Base-by-base conservation (phyloP, 2,888 invertebrate species). In the Pristionchus japonicus region DNA sequence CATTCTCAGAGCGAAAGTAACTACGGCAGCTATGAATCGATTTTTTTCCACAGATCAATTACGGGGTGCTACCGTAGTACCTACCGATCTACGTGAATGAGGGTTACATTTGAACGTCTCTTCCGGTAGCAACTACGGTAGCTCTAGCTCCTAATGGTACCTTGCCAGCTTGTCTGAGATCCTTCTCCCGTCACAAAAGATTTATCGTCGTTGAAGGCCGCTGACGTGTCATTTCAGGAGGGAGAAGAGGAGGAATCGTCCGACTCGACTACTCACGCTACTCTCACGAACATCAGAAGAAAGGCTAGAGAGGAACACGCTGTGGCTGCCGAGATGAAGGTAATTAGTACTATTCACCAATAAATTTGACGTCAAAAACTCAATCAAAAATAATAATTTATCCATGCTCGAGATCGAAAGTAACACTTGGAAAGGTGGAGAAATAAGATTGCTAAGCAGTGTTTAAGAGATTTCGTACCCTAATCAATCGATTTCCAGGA, bases 201-300 rank as follows among this genome's bases (percentile, higher is more conserved):
- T 70, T 37, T 64, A 31, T 64, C 27, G 64, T 17, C 64, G 1
- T 20, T 37, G 37, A 13, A 13, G 23, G 6, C 40, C 20, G 34
- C 20, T 20, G 31, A 70, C 17, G 34, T 70, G n/a, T 83, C n/a
- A 27, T 84, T 84, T 31, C 64, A 64, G 85, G 64, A 67, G n/a
- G 85, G 23, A 23, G 86, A 86, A n/a, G 86, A 86, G 34, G 86
- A 86, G 37, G 86, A 86, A n/a, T 86, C 86, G 3, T 86, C 86
- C 49, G 86, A 86, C 27, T 86, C 86, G 27, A 85, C 85, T 20
- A 86, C 86, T 52, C 86, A 86, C 15, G 86, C 70, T 1, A 86
- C 86, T 13, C 49, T 86, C 9, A 70, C 86, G 1, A 67, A 67
- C n/a, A n/a, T n/a, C 17, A n/a, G 86, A 17, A 43, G 86, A n/a